Conservation (phyloP, 1,140 invertebrate species). For the Drosophila ercepeae region DNA sequence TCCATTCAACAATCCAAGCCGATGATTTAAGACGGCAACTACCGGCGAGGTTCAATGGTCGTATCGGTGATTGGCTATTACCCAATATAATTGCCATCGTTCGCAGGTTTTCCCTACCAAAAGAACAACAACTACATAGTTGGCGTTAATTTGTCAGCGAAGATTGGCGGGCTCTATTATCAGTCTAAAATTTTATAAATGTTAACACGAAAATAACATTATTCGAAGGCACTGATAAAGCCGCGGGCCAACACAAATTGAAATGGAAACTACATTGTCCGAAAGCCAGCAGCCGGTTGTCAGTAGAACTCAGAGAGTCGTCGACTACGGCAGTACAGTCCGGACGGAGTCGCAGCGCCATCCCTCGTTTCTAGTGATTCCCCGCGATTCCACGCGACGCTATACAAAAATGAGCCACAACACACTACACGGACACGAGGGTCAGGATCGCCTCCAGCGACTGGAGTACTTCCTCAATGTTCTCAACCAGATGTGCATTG, state of each 20-base stretch:
- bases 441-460: constrained; percentile 31
- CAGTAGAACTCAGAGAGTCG: constrained; percentile 47
- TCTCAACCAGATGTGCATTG: constrained; percentile 79
- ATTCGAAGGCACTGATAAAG: constrained; percentile 54
- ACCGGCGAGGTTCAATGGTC: constrained; percentile 29
- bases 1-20: not conserved
- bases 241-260: not conserved
- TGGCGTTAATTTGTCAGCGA: constrained; percentile 41
- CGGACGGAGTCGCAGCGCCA: constrained; percentile 23
- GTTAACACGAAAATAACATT: constrained; percentile 74
- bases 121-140: constrained; percentile 15
- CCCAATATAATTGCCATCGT: constrained; percentile 28
- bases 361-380: constrained; percentile 47
- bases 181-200: constrained; percentile 43
- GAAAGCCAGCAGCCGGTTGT: constrained; percentile 48
- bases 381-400: constrained; percentile 39
- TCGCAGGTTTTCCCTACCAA: not conserved
- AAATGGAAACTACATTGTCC: constrained; percentile 46
- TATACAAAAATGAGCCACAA: constrained; percentile 61
- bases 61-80: constrained; percentile 19
- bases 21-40: constrained; percentile 12
- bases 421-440: constrained; percentile 30
- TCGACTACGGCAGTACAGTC: constrained; percentile 70
- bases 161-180: constrained; percentile 40
- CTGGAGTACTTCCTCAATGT: constrained; percentile 68